Conservation (phyloP, 2,797 vertebrate genomes). For the Dermochelys coriacea region DNA sequence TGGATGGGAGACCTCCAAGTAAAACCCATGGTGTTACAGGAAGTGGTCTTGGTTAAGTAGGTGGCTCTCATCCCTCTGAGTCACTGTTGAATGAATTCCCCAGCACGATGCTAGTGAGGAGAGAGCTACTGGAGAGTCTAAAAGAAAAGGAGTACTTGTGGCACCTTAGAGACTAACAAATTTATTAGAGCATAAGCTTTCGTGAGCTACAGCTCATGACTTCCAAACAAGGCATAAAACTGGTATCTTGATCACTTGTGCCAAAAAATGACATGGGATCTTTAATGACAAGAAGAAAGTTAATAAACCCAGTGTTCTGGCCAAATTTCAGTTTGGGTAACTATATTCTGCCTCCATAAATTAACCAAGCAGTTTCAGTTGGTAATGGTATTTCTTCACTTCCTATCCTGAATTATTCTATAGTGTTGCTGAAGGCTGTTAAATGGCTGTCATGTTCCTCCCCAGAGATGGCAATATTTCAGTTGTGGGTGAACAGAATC, state of each 20-base stretch:
- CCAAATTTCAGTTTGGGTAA: not conserved
- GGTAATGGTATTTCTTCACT: not conserved
- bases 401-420: not conserved
- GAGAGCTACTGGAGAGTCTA: fast-evolving
- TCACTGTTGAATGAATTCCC: not conserved
- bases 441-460: not conserved
- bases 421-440: not conserved
- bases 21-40: fast-evolving
- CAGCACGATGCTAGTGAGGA: not conserved
- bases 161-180: too few species aligned
- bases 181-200: too few species aligned
- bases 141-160: too few species aligned
- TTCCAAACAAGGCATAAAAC: fast-evolving
- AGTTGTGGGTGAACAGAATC: not conserved
- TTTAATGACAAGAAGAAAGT: not conserved
- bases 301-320: not conserved
- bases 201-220: too few species aligned
- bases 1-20: not conserved
- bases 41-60: not conserved
- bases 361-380: not conserved
- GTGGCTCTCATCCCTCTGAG: not conserved
- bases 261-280: not conserved
- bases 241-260: fast-evolving
- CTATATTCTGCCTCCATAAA: not conserved
- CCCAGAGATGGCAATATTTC: fast-evolving